Conservation (phyloP, 2,113 vertebrate genomes). For the Elephantulus edwardii region DNA sequence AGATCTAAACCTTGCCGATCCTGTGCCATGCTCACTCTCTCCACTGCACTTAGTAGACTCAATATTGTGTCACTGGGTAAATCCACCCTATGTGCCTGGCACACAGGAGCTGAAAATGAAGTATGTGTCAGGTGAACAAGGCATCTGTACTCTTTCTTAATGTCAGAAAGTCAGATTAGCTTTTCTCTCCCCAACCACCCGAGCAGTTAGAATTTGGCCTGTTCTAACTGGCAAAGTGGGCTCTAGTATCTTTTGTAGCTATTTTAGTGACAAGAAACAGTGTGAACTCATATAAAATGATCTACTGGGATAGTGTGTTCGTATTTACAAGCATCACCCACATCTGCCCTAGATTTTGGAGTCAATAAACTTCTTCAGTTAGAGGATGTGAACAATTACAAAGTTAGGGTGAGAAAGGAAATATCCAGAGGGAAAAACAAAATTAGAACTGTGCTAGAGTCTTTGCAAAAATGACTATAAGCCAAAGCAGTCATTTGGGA, state of each 20-base stretch:
- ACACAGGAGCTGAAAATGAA: constrained; percentile 11
- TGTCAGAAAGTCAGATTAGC: neutral
- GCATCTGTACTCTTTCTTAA: neutral
- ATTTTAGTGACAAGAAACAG: constrained; percentile 15
- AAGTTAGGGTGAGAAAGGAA: neutral
- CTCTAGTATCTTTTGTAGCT: neutral
- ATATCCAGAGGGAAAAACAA: neutral
- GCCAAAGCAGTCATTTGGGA: no score
- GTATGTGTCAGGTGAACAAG: neutral
- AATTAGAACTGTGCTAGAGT: neutral
- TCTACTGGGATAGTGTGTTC: constrained; percentile 21
- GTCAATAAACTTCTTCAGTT: constrained; percentile 15
- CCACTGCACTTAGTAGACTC: no score
- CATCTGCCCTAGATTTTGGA: constrained; percentile 8
- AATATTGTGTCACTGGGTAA: no score
- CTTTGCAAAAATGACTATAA: neutral
- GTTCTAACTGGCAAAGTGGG: neutral
- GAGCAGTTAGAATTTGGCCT: neutral
- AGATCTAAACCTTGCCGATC: no score
- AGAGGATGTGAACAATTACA: constrained; percentile 1
- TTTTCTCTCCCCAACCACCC: neutral
- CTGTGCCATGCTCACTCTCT: no score
- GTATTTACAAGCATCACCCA: neutral
- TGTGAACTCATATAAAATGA: neutral
- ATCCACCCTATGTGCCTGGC: no score